phyloP scores from a whole-genome alignment of 37 sponge, comb jelly and placozoan species.

The Lycopodina hypogea region DNA sequence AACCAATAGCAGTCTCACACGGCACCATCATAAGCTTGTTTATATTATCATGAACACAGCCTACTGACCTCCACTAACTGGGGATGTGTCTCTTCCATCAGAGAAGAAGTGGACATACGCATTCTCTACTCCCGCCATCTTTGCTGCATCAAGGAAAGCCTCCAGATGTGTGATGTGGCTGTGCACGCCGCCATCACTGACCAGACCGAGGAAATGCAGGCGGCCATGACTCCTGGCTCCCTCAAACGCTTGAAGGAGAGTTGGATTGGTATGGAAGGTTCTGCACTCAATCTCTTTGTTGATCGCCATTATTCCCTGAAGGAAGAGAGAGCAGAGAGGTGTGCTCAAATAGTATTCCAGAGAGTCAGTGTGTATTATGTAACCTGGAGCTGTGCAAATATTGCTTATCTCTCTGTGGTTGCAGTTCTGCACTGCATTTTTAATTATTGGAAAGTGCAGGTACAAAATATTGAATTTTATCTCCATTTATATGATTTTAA shows the following conservation, averaged over 20 bases:
- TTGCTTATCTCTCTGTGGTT: no score
- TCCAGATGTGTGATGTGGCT: constrained; percentile 88
- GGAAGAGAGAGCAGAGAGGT: neutral
- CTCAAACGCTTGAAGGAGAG: constrained; percentile 66
- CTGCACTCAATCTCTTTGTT: constrained; percentile 67
- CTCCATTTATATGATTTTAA: no score
- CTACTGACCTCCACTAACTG: constrained; percentile 78
- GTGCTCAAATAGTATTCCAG: no score
- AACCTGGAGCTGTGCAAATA: no score
- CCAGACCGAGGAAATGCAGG: constrained; percentile 83
- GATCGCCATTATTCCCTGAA: constrained; percentile 87
- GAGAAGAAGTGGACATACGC: constrained; percentile 93
- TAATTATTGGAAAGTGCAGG: no score
- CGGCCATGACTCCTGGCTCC: constrained; percentile 75
- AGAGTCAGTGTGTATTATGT: no score
- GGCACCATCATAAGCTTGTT: no score
- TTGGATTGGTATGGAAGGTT: constrained; percentile 44
- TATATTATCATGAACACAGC: no score
- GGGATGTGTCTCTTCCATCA: constrained; percentile 95
- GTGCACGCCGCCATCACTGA: constrained; percentile 97
- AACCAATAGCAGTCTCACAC: no score
- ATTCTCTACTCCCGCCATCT: constrained; percentile 66
- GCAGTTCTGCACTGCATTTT: no score
- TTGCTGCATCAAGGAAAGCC: constrained; percentile 79
- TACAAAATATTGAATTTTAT: no score